These are phyloP conservation scores for Pristionchus entomophagus DNA, from an alignment of 2,888 invertebrate species.

Conservation along the genomic window DNA sequence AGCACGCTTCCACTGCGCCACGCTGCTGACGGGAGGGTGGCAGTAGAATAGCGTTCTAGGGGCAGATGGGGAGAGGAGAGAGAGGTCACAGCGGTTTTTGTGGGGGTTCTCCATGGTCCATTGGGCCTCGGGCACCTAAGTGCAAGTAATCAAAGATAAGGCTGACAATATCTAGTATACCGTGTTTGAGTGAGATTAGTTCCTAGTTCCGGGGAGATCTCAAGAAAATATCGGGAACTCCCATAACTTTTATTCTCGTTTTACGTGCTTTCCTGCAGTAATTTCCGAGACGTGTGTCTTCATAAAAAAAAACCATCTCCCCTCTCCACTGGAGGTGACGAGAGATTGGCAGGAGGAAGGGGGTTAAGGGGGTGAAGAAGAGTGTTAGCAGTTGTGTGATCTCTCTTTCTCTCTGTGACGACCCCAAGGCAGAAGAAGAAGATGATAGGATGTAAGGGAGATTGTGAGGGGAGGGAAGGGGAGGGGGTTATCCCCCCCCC, in stretches of 20 bases:
- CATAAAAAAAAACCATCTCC: too few relatives aligned
- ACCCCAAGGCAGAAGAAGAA: conserved; percentile 2
- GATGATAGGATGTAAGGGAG: conserved; percentile 32
- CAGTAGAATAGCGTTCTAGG: not conserved
- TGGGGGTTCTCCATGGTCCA: not conserved
- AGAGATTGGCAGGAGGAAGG: not conserved
- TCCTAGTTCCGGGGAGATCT: not conserved
- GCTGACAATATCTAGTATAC: not conserved
- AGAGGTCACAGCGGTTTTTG: not conserved
- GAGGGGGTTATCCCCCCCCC: too few relatives aligned
- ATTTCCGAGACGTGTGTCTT: not conserved
- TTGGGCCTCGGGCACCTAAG: not conserved
- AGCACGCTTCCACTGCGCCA: conserved; percentile 88
- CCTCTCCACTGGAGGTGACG: not conserved
- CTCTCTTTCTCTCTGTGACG: conserved; percentile 17
- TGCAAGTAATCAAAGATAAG: not conserved
- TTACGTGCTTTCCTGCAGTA: not conserved
- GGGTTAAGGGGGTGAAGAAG: conserved; percentile 32
- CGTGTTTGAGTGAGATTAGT: not conserved
- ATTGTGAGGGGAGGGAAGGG: not conserved
- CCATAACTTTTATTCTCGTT: not conserved
- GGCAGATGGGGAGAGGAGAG: not conserved
- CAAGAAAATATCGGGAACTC: not conserved
- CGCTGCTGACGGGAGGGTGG: conserved; percentile 80
- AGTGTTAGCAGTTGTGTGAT: conserved; percentile 42